Evolutionary conservation across 1,140 invertebrate species (phyloP).

Genomic region (Drosophila ercepeae): DNA sequence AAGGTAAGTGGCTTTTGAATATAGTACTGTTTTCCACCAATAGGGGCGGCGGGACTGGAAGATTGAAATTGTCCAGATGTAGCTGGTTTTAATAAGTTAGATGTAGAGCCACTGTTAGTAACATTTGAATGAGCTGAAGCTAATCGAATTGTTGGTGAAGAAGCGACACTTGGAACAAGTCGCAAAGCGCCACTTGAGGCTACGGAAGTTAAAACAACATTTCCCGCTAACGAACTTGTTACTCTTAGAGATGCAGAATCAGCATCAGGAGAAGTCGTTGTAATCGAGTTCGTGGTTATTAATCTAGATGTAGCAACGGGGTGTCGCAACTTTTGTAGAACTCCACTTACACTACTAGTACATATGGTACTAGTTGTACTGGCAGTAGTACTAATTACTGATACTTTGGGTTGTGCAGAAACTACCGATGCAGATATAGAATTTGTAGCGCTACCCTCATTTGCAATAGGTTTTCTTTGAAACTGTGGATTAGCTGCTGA

Average conservation of each 20-base stretch:
- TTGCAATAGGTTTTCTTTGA: conserved; percentile 10
- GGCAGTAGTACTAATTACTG: conserved; percentile 62
- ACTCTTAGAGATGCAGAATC: conserved; percentile 47
- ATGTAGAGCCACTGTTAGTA: conserved; percentile 14
- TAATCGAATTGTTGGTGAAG: conserved; percentile 62
- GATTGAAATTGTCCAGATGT: conserved; percentile 9
- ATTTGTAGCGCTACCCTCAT: not conserved
- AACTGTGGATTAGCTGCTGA: conserved; percentile 12
- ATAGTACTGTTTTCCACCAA: conserved; percentile 79
- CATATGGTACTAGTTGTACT: conserved; percentile 4
- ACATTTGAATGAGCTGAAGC: conserved; percentile 44
- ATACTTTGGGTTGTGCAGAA: conserved; percentile 53
- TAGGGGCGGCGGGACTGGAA: conserved; percentile 40
- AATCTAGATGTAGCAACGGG: conserved; percentile 20
- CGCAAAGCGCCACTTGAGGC: conserved; percentile 42
- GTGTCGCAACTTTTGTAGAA: conserved; percentile 68
- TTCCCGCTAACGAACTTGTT: conserved; percentile 36
- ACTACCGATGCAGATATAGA: not conserved
- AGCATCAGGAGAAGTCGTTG: not conserved
- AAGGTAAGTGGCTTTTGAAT: conserved; percentile 78
- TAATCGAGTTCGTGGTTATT: not conserved
- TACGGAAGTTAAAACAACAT: conserved; percentile 51
- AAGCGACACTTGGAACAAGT: conserved; percentile 45
- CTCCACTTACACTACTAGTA: conserved; percentile 2
- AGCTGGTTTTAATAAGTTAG: conserved; percentile 58